A percentile compares a stretch with the other conserved stretches of the same genome.
These are phyloP conservation scores for Epistrophe eligans DNA, from an alignment of 2,888 invertebrate genomes.

Conservation along the genomic window DNA sequence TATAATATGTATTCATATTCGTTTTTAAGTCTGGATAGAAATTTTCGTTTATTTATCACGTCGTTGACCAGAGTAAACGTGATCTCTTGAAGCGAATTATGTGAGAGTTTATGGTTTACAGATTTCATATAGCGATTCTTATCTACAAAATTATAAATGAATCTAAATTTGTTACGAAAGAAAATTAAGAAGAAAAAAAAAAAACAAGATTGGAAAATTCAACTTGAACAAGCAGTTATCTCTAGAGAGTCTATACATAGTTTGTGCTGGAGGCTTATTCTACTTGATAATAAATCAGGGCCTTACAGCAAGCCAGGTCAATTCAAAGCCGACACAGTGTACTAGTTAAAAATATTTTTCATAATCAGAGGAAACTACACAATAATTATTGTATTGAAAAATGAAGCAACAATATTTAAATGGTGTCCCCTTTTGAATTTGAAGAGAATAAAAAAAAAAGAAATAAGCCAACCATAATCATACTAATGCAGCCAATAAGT, in stretches of 20 bases:
- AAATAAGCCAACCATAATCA: constrained; percentile 27
- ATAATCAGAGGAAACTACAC: constrained; percentile 28
- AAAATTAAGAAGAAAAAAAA: background rate
- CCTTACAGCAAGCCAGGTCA: constrained; percentile 33
- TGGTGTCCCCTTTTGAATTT: constrained; percentile 14
- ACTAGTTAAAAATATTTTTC: constrained; percentile 46
- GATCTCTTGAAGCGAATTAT: background rate
- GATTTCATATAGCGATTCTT: background rate
- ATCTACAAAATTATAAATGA: background rate
- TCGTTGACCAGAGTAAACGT: background rate
- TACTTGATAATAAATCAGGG: constrained; percentile 53
- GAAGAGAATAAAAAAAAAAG: constrained; percentile 17
- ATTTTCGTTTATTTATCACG: background rate
- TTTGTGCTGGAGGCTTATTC: background rate
- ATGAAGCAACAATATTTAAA: constrained; percentile 30
- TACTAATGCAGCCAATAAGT: constrained; percentile 37
- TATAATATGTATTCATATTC: no score
- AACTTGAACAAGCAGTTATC: constrained; percentile 13
- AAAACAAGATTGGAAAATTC: background rate
- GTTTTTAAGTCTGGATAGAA: background rate
- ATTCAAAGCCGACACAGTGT: constrained; percentile 52
- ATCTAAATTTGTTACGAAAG: background rate
- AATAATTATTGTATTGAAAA: constrained; percentile 5
- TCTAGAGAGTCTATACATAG: background rate
- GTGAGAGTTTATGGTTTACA: background rate